Base-by-base conservation (phyloP, 1,140 invertebrate species). In the Phenacoccus solenopsis region DNA sequence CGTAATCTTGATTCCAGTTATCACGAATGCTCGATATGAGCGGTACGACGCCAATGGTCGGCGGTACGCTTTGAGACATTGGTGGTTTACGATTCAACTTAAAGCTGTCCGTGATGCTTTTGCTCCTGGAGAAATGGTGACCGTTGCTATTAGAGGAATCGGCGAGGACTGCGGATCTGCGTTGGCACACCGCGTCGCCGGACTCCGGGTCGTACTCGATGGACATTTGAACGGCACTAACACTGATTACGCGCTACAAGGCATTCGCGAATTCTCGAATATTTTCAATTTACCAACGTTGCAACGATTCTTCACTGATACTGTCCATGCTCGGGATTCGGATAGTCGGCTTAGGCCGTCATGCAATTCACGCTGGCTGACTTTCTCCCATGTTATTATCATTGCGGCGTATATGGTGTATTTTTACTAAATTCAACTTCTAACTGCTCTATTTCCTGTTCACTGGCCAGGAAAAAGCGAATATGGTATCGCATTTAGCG, bases 311-410 rank as follows among this genome's bases (percentile, higher is more conserved):
- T n/a, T 16, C 38, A 49, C 38, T 49, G 20, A 49, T 49, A 49
- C 38, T 49, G 38, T n/a, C 38, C 12, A 49, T 27, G 59, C 59
- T 64, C 10, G 22, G 4, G 59, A 64, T 64, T 64, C 59, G 59
- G 59, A 64, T 24, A 64, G 7, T 27, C 16, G 20, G 22, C n/a
- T n/a, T n/a, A 64, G 20, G 59, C 59, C 59, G 25, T 64, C 59
- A 27, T 64, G 59, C 59, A 27, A 64, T 64, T 64, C 59, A 64
- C 59, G 59, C 59, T 64, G 10, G 9, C 59, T 64, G 59, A 27
- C 59, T 64, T 64, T 64, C 59, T 64, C 59, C 59, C 59, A 64
- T 64, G 25, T 64, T 27, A 64, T 64, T 64, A 64, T 64, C 59
- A 25, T 27, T 27, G 12, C 21, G 25, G 12, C 10, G 59, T 24